Conservation (phyloP, 35 echinoderm and acorn worm species). For the Amphiura filiformis region DNA sequence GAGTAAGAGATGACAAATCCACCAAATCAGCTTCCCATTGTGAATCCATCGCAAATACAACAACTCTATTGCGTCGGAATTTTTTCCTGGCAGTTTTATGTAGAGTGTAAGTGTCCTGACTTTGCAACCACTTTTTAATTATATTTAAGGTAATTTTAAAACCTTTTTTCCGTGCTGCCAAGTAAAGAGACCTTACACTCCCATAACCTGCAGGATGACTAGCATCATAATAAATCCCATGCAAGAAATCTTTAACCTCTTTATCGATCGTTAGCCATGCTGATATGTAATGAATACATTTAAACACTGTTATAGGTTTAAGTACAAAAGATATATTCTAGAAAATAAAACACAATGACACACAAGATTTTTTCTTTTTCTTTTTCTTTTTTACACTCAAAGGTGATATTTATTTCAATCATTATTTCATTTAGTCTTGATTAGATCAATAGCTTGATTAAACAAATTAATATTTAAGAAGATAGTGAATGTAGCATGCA, state of each 20-base stretch:
- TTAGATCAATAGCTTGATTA: no score
- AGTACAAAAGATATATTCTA: no score
- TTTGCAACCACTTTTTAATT: conserved; percentile 23
- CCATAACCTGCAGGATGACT: conserved; percentile 49
- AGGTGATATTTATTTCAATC: no score
- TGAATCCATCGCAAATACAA: background rate
- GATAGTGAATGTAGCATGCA: no score
- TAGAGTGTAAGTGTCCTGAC: conserved; percentile 27
- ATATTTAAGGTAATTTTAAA: background rate
- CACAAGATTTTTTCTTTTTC: no score
- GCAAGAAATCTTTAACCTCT: conserved; percentile 6
- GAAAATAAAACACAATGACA: no score
- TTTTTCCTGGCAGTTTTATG: conserved; percentile 17
- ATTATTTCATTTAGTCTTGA: no score
- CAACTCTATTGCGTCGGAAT: background rate
- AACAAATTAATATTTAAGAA: no score
- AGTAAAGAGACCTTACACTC: conserved; percentile 40
- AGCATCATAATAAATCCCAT: conserved; percentile 37
- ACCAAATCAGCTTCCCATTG: conserved; percentile 27
- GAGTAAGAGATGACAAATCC: background rate
- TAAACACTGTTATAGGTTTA: no score
- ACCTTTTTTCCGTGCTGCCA: background rate
- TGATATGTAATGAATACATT: no score
- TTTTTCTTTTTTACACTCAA: no score
- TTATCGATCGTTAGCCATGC: no score